Conservation (phyloP, 2,888 invertebrate genomes). For the Caenorhabditis uteleia region DNA sequence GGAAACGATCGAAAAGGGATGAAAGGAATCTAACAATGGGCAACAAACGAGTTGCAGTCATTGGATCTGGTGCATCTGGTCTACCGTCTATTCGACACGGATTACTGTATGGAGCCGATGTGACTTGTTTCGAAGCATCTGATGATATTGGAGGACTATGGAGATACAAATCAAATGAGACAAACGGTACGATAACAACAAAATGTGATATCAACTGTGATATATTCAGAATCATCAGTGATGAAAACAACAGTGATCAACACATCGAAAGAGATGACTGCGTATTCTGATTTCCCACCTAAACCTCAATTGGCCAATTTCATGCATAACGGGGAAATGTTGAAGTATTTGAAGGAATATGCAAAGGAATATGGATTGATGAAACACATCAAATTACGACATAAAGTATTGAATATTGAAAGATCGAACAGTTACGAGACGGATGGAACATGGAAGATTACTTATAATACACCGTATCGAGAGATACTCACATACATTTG, state of each 20-base stretch:
- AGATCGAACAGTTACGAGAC: slow-evolving; percentile 65
- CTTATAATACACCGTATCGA: slow-evolving; percentile 41
- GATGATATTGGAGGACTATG: slow-evolving; percentile 70
- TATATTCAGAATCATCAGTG: slow-evolving; percentile 61
- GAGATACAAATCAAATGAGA: slow-evolving; percentile 58
- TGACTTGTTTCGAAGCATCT: slow-evolving; percentile 70
- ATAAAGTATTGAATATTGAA: slow-evolving; percentile 51
- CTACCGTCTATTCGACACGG: slow-evolving; percentile 44
- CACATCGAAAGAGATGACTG: slow-evolving; percentile 70
- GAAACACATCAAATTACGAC: slow-evolving; percentile 61
- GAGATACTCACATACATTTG: background rate
- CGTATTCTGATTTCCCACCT: slow-evolving; percentile 72
- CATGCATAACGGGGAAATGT: slow-evolving; percentile 54
- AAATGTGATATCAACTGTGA: background rate
- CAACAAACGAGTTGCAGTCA: slow-evolving; percentile 31
- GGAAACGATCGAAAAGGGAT: background rate
- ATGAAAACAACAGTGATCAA: slow-evolving; percentile 71
- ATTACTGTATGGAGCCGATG: slow-evolving; percentile 64
- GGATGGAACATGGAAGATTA: slow-evolving; percentile 69
- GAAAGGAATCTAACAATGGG: too few relatives aligned
- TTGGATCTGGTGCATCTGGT: slow-evolving; percentile 51
- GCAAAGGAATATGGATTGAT: slow-evolving; percentile 61
- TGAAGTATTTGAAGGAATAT: slow-evolving; percentile 58
- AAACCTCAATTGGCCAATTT: slow-evolving; percentile 61
- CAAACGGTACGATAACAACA: too few relatives aligned